Evolutionary conservation across 2,888 invertebrate genomes (phyloP).

Genomic region (Bugulina stolonifera): DNA sequence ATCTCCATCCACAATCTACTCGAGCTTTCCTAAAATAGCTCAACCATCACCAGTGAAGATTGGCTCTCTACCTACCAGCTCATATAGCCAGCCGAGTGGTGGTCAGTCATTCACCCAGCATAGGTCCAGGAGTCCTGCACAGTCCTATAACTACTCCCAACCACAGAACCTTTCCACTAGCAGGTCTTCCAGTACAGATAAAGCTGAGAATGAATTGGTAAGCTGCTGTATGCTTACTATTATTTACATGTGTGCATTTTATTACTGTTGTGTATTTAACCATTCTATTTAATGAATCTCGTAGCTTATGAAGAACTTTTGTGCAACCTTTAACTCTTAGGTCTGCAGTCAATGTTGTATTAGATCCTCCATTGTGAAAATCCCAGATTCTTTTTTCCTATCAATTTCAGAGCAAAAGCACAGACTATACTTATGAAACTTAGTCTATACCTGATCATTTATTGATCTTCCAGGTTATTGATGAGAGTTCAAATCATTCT

Average conservation of each 20-base stretch:
- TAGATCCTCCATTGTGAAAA: too few relatives aligned
- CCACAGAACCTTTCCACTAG: neutral
- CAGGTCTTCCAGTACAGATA: slow-evolving; percentile 5
- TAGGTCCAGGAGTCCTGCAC: neutral
- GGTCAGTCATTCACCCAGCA: neutral
- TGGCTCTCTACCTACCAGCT: neutral
- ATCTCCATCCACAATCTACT: neutral
- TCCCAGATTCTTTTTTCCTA: too few relatives aligned
- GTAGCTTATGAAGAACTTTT: too few relatives aligned
- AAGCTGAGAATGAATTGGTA: neutral
- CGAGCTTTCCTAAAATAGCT: neutral
- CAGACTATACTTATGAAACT: too few relatives aligned
- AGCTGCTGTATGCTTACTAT: neutral
- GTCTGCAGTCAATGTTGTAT: too few relatives aligned
- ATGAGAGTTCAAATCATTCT: slow-evolving; percentile 10
- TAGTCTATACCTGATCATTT: too few relatives aligned
- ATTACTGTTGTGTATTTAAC: too few relatives aligned
- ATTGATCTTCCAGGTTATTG: slow-evolving; percentile 22
- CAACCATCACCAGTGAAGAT: neutral
- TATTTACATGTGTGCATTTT: neutral
- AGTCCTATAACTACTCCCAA: neutral
- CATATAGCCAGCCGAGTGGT: neutral
- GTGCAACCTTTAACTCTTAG: too few relatives aligned
- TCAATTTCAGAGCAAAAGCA: too few relatives aligned
- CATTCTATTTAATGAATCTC: too few relatives aligned